Conservation (phyloP, 2,888 invertebrate genomes). For the Drosophila quasianomalipes region DNA sequence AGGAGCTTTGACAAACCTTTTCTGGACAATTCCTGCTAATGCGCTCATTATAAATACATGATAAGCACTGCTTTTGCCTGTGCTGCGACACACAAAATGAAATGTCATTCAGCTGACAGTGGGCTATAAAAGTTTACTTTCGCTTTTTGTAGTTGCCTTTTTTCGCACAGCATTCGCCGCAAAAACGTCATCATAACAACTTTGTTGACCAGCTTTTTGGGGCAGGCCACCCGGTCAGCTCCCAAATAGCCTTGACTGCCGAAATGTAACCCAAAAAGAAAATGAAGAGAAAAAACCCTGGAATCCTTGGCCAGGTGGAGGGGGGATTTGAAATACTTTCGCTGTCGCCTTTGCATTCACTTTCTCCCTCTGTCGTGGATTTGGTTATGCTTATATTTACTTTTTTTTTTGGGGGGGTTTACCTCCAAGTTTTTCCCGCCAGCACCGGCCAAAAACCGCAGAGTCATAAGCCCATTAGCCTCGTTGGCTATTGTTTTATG, state of each 20-base stretch:
- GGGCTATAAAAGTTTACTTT: constrained; percentile 34
- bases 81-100: constrained; percentile 40
- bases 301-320: constrained; percentile 60
- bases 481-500: constrained; percentile 68
- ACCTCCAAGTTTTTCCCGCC: constrained; percentile 21
- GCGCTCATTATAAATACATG: constrained; percentile 73
- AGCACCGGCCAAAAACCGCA: constrained; percentile 60
- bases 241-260: constrained; percentile 40
- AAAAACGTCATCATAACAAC: constrained; percentile 72
- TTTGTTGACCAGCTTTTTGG: constrained; percentile 60
- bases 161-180: constrained; percentile 21
- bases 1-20: constrained; percentile 47
- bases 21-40: constrained; percentile 47
- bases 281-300: constrained; percentile 21
- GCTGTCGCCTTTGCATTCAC: constrained; percentile 20
- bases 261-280: constrained; percentile 22
- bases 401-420: neutral
- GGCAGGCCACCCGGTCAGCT: constrained; percentile 5
- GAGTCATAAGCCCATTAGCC: constrained; percentile 77
- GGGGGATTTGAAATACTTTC: constrained; percentile 37
- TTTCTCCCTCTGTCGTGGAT: constrained; percentile 1
- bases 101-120: constrained; percentile 43
- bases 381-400: neutral
- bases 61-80: constrained; percentile 33
- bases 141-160: constrained; percentile 15